A percentile compares a stretch with the other conserved stretches of the same genome.
phyloP scores from a whole-genome alignment of 2,113 vertebrate genomes.

The Neodon shergylaensis region DNA sequence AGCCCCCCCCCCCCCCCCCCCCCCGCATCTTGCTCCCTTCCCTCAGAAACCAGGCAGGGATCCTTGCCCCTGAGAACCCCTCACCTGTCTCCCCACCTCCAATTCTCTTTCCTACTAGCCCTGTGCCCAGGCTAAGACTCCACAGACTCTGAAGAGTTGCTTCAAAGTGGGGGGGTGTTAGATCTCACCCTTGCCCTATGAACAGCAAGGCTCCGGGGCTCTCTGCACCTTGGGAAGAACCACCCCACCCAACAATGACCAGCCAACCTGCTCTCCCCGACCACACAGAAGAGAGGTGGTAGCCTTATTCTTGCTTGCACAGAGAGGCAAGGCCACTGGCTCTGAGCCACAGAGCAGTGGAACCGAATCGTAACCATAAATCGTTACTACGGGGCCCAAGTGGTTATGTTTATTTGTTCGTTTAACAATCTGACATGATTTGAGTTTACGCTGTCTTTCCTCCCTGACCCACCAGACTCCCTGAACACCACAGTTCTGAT shows the following conservation, averaged over 20 bases:
- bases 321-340: neutral
- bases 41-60: neutral
- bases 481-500: accelerated
- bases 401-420: neutral
- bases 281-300: neutral
- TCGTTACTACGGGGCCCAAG: neutral
- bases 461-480: neutral
- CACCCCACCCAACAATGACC: neutral
- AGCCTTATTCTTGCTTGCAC: neutral
- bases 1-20: too few species aligned
- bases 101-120: neutral
- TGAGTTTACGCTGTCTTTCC: neutral
- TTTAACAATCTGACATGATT: neutral
- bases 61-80: too few species aligned
- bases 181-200: neutral
- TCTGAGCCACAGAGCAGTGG: neutral
- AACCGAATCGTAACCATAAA: neutral
- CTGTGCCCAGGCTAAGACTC: neutral
- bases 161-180: neutral
- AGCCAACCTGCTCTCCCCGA: accelerated
- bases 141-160: neutral
- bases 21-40: neutral
- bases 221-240: neutral
- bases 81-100: neutral
- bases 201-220: neutral